A percentile compares a stretch with the other conserved stretches of the same genome.
phyloP scores from a whole-genome alignment of 2,113 vertebrate genomes.

The Oncorhynchus mykiss region DNA sequence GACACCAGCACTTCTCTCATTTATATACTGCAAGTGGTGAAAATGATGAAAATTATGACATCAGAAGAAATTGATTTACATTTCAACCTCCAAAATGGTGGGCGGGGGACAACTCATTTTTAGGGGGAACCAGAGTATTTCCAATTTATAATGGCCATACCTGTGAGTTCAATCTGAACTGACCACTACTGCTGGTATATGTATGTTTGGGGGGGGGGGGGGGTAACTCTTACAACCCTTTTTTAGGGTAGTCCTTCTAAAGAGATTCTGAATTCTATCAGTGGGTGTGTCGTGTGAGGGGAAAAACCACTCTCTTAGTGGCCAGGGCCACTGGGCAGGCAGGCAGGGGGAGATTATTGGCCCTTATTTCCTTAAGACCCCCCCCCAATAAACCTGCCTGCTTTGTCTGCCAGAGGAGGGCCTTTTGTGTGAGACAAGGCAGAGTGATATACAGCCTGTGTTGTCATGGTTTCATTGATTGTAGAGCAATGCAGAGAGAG shows the following conservation, averaged over 20 bases:
- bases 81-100: too few relatives aligned
- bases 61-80: too few relatives aligned
- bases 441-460: constrained; percentile 39
- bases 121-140: too few relatives aligned
- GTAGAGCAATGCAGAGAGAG: constrained; percentile 4
- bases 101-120: too few relatives aligned
- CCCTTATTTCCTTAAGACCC: constrained; percentile 53
- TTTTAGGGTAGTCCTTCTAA: too few relatives aligned
- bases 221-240: too few relatives aligned
- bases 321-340: constrained; percentile 8
- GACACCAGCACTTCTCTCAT: not conserved
- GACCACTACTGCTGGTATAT: too few relatives aligned
- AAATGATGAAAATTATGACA: too few relatives aligned
- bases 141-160: too few relatives aligned
- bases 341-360: constrained; percentile 42
- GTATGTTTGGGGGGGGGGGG: too few relatives aligned
- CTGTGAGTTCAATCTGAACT: too few relatives aligned
- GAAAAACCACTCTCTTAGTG: constrained; percentile 28
- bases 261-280: too few relatives aligned
- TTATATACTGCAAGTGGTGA: not conserved
- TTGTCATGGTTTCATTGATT: constrained; percentile 39
- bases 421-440: constrained; percentile 19
- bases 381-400: constrained; percentile 49
- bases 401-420: constrained; percentile 44
- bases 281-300: constrained; percentile 8